These are phyloP conservation scores for Cottoperca gobio DNA, from an alignment of 2,797 vertebrate genomes.

Conservation along the genomic window DNA sequence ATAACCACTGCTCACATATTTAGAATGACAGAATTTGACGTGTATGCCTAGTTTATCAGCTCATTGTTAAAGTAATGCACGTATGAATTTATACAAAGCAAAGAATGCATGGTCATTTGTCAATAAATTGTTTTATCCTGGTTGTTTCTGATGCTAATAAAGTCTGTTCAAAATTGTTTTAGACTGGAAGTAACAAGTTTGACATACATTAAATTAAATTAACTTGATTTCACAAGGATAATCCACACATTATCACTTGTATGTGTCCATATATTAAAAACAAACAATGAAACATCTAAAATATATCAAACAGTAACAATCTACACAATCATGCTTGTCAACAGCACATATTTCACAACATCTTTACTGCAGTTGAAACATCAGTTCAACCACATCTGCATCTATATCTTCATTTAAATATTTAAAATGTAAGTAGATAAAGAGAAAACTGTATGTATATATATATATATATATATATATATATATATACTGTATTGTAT, in stretches of 20 bases:
- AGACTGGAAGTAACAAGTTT: background rate
- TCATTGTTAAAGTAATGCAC: background rate
- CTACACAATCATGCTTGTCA: background rate
- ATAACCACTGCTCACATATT: background rate
- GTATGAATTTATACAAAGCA: background rate
- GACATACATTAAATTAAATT: background rate
- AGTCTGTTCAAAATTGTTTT: background rate
- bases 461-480: too few relatives aligned
- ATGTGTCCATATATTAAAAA: background rate
- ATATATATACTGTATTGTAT: too few relatives aligned
- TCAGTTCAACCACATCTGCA: background rate
- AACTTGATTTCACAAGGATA: background rate
- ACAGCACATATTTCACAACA: background rate
- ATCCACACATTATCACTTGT: background rate
- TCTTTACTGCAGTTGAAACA: slow-evolving; percentile 9
- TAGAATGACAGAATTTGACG: background rate
- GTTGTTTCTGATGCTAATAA: background rate
- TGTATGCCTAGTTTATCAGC: background rate
- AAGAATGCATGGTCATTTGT: background rate
- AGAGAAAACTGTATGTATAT: background rate
- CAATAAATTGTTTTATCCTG: background rate
- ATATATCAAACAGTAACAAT: background rate
- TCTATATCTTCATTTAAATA: background rate
- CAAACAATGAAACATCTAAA: background rate
- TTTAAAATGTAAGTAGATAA: background rate